Evolutionary conservation across 2,113 vertebrate genomes (phyloP), one percentile per base, ranked within the genome.

Genomic region (Suricata suricatta): DNA sequence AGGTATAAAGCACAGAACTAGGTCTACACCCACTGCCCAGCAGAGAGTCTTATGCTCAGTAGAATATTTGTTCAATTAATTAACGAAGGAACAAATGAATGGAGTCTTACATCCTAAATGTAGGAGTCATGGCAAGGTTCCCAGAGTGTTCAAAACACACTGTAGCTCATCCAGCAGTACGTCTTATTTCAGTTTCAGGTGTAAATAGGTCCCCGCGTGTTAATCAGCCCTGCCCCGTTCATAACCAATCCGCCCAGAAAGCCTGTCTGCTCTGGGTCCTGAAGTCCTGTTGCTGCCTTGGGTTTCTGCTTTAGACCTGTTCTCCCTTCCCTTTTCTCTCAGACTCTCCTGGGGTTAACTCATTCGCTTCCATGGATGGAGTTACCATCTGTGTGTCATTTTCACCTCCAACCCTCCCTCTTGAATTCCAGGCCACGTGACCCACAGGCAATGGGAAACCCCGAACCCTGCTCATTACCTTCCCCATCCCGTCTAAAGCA

Each of bases 211-310:
- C 6, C 82, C 68, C 12, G 1, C 0, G 2, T 4, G 8, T n/a
- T 33, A 1, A 1, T 2, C 29, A 38, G 9, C 2, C 0, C 3
- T 16, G 38, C n/a, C 44, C 12, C 1, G 2, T 17, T 29, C 31
- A 17, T 5, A 27, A 8, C 29, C n/a, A 38, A 60, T 68, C 15
- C 0, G 0, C 14, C 50, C 38, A 27, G 76, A 47, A 9, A 33
- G 17, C 1, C n/a, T 57, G 68, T 54, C 25, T 29, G 27, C 52
- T 88, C 25, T 16, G 6, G 15, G 25, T 35, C 71, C 64, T 63
- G 31, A 35, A 41, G 5, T 1, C 12, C 31, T 47, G 47, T 27
- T 11, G 14, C 15, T 57, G 35, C 25, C 7, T 38, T 38, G 68
- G 25, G 23, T 10, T 72, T 77, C 85, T 83, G 21, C 38, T 60